Evolutionary conservation across 2,113 vertebrate genomes (phyloP), one percentile per base, ranked within the genome.

Genomic region (Daboia siamensis): DNA sequence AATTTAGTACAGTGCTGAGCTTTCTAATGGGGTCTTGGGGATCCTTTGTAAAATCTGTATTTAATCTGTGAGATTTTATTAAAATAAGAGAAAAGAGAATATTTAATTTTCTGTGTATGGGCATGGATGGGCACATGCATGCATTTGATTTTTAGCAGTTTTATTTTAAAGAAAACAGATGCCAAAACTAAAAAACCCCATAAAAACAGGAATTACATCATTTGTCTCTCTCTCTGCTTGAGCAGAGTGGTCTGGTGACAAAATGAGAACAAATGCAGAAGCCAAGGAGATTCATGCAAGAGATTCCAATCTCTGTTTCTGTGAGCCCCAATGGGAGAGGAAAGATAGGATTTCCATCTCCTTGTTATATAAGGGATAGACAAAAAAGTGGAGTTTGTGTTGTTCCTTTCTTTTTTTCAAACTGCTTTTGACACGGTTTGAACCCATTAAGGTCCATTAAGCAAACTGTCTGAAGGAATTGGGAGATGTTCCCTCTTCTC

Each of bases 231-330:
- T 95, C 51, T 96, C 95, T 97, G 89, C 88, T 95, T 93, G 88
- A 93, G 92, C 80, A 90, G 64, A 86, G 44, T 90, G 89, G 85
- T 94, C 95, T 97, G 90, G 64, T 96, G 93, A 95, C 92, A 97
- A 97, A 97, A 96, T 96, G 95, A 97, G 97, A 97, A 97, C 94
- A 97, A 97, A 97, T 95, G 94, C 94, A 94, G 93, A 94, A 96
- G 90, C 54, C 0, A 1, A 4, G 0, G 3, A 95, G 93, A 93
- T 80, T 95, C 94, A 93, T 93, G 95, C 46, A 87, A 0, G 17
- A 88, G 92, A 1, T 87, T 96, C 10, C 55, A 80, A 92, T 97
- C 88, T 93, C 94, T 5, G 3, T 88, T 95, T 90, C 91, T 85
- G 93, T 20, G 69, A 93, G 24, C 4, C 93, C 94, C 89, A 4